A percentile compares a stretch with the other conserved stretches of the same genome.
Conservation (phyloP, 2,113 vertebrate species). For the Trematocara nigrifrons region DNA sequence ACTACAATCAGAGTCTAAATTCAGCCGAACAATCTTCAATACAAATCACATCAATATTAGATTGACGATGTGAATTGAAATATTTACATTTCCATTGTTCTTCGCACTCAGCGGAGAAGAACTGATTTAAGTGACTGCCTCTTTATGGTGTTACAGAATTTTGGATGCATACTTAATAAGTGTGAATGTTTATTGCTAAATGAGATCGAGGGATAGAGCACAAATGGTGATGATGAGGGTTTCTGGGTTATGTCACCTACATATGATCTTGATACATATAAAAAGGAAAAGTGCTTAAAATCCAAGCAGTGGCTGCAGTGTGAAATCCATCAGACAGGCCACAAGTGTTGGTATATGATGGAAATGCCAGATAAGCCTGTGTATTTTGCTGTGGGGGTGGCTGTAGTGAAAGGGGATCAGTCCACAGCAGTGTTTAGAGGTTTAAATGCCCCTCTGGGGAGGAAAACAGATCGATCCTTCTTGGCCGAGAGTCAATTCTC, state of each 20-base stretch:
- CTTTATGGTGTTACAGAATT: neutral
- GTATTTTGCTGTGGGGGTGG: constrained; percentile 44
- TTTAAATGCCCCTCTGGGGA: constrained; percentile 60
- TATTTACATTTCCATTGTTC: neutral
- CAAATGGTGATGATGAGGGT: neutral
- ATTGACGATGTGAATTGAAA: neutral
- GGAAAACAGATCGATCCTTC: constrained; percentile 49
- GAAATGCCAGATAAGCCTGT: constrained; percentile 46
- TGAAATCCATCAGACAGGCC: constrained; percentile 37
- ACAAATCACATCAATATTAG: neutral
- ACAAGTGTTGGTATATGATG: constrained; percentile 36
- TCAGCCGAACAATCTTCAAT: neutral
- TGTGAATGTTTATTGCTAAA: neutral
- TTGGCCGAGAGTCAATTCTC: constrained; percentile 46
- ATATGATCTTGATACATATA: neutral
- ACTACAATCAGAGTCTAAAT: neutral
- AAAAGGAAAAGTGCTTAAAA: neutral
- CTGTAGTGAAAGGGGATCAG: constrained; percentile 65
- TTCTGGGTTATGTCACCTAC: neutral
- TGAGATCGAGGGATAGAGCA: neutral
- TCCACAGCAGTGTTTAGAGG: constrained; percentile 64
- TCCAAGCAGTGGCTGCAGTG: constrained; percentile 11
- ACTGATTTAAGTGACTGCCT: neutral
- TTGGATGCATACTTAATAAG: neutral
- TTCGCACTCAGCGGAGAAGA: neutral